Percentiles rank a stretch among this genome's conserved stretches.
Evolutionary conservation across 2,888 invertebrate genomes (phyloP).

Genomic region (Lepetodrilus schrolli): DNA sequence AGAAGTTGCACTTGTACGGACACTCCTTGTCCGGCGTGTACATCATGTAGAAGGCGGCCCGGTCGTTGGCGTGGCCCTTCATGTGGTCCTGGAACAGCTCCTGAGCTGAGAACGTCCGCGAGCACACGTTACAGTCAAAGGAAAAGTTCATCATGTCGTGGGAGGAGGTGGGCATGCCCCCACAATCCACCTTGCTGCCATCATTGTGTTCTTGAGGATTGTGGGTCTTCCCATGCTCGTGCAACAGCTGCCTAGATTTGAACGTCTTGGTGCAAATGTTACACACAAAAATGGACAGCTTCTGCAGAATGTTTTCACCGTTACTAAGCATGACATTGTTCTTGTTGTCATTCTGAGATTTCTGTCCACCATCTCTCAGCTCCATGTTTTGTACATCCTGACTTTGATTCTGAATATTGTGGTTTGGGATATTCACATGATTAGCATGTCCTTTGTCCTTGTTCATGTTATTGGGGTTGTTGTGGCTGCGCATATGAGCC

Average conservation of each 20-base stretch:
- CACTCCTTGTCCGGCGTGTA: constrained; percentile 14
- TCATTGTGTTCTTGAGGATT: background rate
- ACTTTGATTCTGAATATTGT: background rate
- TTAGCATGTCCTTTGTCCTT: constrained; percentile 16
- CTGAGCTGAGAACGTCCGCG: background rate
- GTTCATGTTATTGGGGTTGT: background rate
- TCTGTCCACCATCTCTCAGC: background rate
- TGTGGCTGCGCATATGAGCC: background rate
- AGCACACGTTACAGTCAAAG: constrained; percentile 22
- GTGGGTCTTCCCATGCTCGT: background rate
- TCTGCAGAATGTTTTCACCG: background rate
- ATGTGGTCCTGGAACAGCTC: constrained; percentile 29
- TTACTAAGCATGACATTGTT: background rate
- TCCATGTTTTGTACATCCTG: constrained; percentile 2
- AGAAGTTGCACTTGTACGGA: constrained; percentile 27
- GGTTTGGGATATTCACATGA: constrained; percentile 2
- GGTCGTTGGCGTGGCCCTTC: constrained; percentile 1
- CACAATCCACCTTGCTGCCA: background rate
- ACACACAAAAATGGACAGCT: constrained; percentile 18
- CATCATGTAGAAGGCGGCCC: constrained; percentile 26
- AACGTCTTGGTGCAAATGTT: constrained; percentile 13
- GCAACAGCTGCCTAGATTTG: background rate
- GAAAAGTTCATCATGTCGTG: background rate
- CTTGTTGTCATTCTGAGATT: constrained; percentile 5
- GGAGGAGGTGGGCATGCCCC: background rate